A percentile compares a stretch with the other conserved stretches of the same genome.
phyloP scores from a whole-genome alignment of 2,797 vertebrate species.

The Myotis vivesi region DNA sequence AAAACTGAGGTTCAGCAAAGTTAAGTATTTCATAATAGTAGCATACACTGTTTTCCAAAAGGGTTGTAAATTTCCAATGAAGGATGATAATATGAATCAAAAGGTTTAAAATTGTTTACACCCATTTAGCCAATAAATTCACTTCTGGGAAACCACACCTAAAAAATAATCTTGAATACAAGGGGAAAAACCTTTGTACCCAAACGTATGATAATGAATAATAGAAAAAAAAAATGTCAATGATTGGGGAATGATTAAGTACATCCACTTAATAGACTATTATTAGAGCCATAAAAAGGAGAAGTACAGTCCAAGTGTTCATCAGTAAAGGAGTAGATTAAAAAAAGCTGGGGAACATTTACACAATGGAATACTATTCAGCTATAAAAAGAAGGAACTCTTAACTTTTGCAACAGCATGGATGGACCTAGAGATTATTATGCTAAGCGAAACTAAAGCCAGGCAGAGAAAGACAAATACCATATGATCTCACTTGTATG shows the following conservation, averaged over 20 bases:
- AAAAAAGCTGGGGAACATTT: no score
- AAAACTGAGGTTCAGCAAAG: slow-evolving; percentile 2
- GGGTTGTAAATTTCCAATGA: not conserved
- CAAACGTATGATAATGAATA: not conserved
- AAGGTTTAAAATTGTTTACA: not conserved
- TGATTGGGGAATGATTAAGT: not conserved
- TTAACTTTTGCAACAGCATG: no score
- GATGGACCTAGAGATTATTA: no score
- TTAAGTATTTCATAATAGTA: not conserved
- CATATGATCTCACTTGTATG: no score
- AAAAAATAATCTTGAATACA: slow-evolving; percentile 8
- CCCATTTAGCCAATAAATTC: no score
- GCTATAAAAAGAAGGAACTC: no score
- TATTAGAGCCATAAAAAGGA: not conserved
- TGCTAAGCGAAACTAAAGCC: no score
- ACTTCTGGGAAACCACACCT: not conserved
- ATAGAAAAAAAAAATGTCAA: slow-evolving; percentile 13
- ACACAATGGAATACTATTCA: no score
- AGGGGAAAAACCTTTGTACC: not conserved
- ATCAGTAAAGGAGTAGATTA: no score
- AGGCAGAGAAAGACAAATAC: no score
- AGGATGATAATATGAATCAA: not conserved
- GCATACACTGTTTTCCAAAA: not conserved
- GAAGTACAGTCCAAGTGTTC: no score
- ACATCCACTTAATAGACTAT: not conserved